Evolutionary conservation across 1,140 invertebrate species (phyloP).

Genomic region (Anagrus nilaparvatae): DNA sequence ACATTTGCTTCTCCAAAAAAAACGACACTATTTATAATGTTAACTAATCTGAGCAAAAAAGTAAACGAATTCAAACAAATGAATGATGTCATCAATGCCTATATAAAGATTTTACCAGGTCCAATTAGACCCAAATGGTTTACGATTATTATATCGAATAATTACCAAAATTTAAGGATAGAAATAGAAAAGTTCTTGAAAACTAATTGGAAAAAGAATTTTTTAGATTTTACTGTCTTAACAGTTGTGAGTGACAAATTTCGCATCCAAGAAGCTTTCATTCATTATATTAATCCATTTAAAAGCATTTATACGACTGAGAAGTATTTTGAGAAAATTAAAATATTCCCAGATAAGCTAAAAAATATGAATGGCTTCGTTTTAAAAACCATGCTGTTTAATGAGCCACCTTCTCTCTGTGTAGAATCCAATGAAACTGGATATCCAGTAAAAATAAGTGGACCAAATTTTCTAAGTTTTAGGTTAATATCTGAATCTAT

Average conservation of each 20-base stretch:
- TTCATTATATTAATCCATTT: slow-evolving; percentile 14
- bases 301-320: not conserved
- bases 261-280: not conserved
- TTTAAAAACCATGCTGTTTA: not conserved
- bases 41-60: not conserved
- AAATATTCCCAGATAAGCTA: slow-evolving; percentile 12
- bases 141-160: not conserved
- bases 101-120: not conserved
- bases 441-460: not conserved
- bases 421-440: not conserved
- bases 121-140: not conserved
- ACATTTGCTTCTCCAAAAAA: not conserved
- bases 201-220: not conserved
- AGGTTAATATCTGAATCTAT: not conserved
- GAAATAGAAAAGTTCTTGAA: not conserved
- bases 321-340: not conserved
- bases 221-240: slow-evolving; percentile 3
- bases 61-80: not conserved
- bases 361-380: slow-evolving; percentile 7
- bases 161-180: not conserved
- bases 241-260: not conserved
- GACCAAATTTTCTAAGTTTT: not conserved
- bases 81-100: not conserved
- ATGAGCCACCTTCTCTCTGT: not conserved
- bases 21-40: not conserved